phyloP scores from a whole-genome alignment of 2,113 vertebrate species.

The Opisthocomus hoazin region DNA sequence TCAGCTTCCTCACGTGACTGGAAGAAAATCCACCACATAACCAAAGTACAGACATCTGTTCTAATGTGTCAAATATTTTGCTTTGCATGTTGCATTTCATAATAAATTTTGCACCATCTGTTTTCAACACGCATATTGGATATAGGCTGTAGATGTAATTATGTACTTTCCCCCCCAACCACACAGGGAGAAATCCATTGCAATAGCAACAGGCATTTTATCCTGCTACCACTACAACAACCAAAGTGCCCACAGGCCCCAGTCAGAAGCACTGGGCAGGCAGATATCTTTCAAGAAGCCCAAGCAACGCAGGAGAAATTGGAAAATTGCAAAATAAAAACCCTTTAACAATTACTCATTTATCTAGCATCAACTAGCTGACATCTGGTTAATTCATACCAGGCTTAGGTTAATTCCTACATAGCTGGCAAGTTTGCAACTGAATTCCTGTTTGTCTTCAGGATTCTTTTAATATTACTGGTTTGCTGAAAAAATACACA shows the following conservation, averaged over 20 bases:
- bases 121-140: background rate
- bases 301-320: background rate
- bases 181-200: background rate
- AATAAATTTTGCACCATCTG: background rate
- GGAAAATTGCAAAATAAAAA: slow-evolving; percentile 33
- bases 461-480: slow-evolving; percentile 47
- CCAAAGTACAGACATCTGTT: background rate
- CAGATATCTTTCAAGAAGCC: background rate
- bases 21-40: background rate
- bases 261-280: background rate
- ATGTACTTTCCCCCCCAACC: background rate
- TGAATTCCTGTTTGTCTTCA: slow-evolving; percentile 47
- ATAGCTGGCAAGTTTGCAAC: slow-evolving; percentile 24
- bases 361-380: slow-evolving; percentile 34
- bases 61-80: background rate
- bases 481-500: slow-evolving; percentile 44
- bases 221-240: background rate
- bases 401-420: slow-evolving; percentile 46
- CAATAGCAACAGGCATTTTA: background rate
- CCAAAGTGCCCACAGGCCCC: background rate
- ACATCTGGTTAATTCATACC: slow-evolving; percentile 45
- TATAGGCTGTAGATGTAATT: background rate
- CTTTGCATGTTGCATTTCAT: background rate
- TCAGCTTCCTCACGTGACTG: background rate
- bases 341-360: slow-evolving; percentile 51